A percentile compares a stretch with the other conserved stretches of the same genome.
Evolutionary conservation across 2,797 vertebrate genomes (phyloP).

Genomic region (Myioborus melanocephalus): DNA sequence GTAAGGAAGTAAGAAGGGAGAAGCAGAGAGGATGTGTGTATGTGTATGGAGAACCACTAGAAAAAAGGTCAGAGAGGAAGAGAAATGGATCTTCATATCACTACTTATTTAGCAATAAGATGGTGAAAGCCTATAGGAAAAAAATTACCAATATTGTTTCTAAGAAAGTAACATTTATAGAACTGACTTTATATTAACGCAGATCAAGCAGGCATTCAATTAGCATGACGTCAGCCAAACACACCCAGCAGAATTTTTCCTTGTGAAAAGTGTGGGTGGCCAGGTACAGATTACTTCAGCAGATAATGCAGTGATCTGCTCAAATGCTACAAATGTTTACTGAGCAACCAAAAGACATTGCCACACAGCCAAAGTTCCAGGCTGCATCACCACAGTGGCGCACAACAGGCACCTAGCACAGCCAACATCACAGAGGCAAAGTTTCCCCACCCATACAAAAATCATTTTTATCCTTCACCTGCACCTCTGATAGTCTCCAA

Average conservation of each 20-base stretch:
- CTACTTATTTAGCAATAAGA: not conserved
- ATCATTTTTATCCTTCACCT: not conserved
- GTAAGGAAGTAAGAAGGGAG: not conserved
- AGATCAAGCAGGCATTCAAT: not conserved
- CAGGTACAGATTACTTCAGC: not conserved
- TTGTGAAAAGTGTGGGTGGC: constrained; percentile 66
- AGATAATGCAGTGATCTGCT: not conserved
- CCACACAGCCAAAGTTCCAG: not conserved
- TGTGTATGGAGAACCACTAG: not conserved
- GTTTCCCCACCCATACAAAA: not conserved
- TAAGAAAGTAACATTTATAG: not conserved
- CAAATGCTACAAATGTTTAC: constrained; percentile 5
- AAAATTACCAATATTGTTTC: not conserved
- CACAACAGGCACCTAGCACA: not conserved
- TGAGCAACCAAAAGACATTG: not conserved
- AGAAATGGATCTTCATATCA: not conserved
- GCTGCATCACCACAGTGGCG: not conserved
- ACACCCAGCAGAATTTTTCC: constrained; percentile 35
- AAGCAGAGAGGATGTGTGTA: not conserved
- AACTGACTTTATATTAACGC: not conserved
- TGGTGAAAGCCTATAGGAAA: not conserved
- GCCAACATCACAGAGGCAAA: not conserved
- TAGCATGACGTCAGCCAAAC: not conserved
- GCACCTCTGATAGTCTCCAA: not conserved
- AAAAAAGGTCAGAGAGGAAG: not conserved